A percentile compares a stretch with the other conserved stretches of the same genome.
Evolutionary conservation across 2,797 vertebrate genomes (phyloP).

Genomic region (Notamacropus eugenii): DNA sequence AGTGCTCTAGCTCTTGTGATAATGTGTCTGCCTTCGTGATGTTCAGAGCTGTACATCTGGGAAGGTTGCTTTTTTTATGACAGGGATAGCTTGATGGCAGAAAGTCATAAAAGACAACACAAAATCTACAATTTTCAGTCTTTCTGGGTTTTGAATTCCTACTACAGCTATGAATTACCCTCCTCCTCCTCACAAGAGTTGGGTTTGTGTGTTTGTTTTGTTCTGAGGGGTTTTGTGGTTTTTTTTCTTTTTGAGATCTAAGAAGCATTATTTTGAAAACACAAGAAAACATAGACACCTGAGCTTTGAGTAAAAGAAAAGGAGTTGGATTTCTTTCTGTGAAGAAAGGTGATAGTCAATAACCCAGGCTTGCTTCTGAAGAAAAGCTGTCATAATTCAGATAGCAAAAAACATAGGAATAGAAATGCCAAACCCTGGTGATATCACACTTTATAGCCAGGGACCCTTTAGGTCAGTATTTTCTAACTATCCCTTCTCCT

Average conservation of each 20-base stretch:
- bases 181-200: constrained; percentile 26
- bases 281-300: constrained; percentile 42
- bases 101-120: constrained; percentile 68
- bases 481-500: not conserved
- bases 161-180: constrained; percentile 51
- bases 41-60: constrained; percentile 64
- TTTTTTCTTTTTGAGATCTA: constrained; percentile 40
- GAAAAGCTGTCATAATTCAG: constrained; percentile 57
- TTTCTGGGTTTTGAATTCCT: constrained; percentile 66
- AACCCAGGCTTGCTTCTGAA: constrained; percentile 30
- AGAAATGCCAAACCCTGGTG: constrained; percentile 43
- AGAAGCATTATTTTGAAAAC: constrained; percentile 31
- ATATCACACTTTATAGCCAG: constrained; percentile 54
- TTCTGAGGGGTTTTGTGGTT: not conserved
- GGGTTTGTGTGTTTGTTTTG: not conserved
- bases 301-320: constrained; percentile 49
- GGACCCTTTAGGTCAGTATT: constrained; percentile 15
- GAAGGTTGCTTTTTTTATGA: constrained; percentile 64
- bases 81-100: constrained; percentile 51
- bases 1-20: constrained; percentile 55
- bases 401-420: constrained; percentile 30
- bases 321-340: constrained; percentile 48
- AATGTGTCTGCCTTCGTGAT: constrained; percentile 68
- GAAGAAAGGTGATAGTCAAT: constrained; percentile 50
- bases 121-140: constrained; percentile 62